phyloP scores from a whole-genome alignment of 2,888 invertebrate species.

The Crocallis elinguaria region DNA sequence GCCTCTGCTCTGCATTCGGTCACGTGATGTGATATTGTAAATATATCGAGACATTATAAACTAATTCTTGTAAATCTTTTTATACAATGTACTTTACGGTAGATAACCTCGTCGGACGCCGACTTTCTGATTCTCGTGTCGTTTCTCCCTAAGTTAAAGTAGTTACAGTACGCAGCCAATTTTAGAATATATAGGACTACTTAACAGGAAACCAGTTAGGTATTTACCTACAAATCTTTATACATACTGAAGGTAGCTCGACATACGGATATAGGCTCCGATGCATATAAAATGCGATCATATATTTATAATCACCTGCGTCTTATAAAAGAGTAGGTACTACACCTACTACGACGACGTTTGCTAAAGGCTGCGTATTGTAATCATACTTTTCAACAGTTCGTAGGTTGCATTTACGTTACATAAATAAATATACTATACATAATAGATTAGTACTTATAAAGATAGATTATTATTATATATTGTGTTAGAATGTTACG shows the following conservation, averaged over 20 bases:
- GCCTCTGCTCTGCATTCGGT: conserved; percentile 48
- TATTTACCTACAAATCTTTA: too few species aligned
- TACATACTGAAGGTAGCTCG: too few species aligned
- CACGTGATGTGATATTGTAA: conserved; percentile 74
- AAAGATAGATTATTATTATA: conserved; percentile 14
- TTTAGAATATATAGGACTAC: not conserved
- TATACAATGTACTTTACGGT: conserved; percentile 59
- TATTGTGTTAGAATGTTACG: conserved; percentile 44
- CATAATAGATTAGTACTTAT: not conserved
- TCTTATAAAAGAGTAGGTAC: too few species aligned
- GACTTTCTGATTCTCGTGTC: conserved; percentile 31
- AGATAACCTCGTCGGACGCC: conserved; percentile 33
- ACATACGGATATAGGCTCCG: too few species aligned
- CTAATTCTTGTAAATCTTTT: conserved; percentile 63
- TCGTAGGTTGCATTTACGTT: conserved; percentile 21
- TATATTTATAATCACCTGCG: too few species aligned
- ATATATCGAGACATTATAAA: conserved; percentile 55
- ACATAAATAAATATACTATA: conserved; percentile 3
- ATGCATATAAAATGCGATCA: too few species aligned
- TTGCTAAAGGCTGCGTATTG: conserved; percentile 24
- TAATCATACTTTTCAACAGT: conserved; percentile 1
- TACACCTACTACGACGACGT: too few species aligned
- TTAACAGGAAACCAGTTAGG: not conserved
- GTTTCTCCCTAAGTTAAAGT: conserved; percentile 27
- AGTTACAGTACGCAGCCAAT: not conserved